These are phyloP conservation scores for Erethizon dorsatum DNA, from an alignment of 2,797 vertebrate genomes.

Conservation along the genomic window DNA sequence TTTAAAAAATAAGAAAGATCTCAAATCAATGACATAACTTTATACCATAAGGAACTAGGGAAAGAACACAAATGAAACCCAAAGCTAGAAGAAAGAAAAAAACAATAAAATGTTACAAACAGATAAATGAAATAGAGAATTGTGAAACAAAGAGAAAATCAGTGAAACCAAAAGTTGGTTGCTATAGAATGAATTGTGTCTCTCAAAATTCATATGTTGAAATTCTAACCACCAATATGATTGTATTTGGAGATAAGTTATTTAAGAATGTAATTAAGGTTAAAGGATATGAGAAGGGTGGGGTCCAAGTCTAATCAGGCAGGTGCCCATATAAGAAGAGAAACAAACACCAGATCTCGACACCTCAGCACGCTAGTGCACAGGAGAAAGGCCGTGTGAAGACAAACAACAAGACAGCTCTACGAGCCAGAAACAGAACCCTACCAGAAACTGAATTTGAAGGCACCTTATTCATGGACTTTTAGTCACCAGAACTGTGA, in stretches of 20 bases:
- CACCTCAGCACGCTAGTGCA: too few species aligned
- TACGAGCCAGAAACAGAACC: neutral
- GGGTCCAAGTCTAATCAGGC: neutral
- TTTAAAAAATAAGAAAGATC: neutral
- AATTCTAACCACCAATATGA: neutral
- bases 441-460: neutral
- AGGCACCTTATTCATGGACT: neutral
- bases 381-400: neutral
- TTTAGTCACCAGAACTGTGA: neutral
- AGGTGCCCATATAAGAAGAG: neutral
- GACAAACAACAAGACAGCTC: neutral
- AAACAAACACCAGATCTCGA: neutral
- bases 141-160: conserved; percentile 8
- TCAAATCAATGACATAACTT: neutral
- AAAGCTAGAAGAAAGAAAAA: neutral
- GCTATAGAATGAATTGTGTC: neutral
- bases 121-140: neutral
- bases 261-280: neutral
- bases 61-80: neutral
- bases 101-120: neutral
- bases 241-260: neutral
- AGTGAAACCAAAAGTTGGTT: neutral
- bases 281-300: neutral
- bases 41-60: neutral
- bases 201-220: neutral